Evolutionary conservation across 2,888 invertebrate genomes (phyloP), one percentile per base, ranked within the genome.

Genomic region (Petrophora chlorosata): DNA sequence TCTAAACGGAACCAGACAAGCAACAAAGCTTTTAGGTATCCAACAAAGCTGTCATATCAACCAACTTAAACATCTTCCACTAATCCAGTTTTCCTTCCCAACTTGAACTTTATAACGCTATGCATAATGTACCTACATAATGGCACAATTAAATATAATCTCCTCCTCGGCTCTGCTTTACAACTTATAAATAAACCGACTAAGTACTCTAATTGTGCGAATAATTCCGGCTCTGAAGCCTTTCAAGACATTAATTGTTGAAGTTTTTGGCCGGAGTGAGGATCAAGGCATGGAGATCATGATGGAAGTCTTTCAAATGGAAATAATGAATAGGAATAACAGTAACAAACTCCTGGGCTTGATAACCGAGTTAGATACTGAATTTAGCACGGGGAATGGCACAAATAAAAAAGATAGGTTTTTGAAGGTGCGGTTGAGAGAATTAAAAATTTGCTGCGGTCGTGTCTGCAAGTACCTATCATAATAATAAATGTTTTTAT

Each of bases 251-350:
- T 43, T 71, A 76, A 79, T 73, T 67, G 70, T 61, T 57, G 53
- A 75, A 80, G 74, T 78, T 79, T 70, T 67, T 67, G 66, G 59
- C 59, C 51, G 45, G 46, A 49, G 47, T 48, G 12, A 36, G 44
- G 49, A 43, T 39, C 40, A 45, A 13, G 40, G 23, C 56, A 40
- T 28, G 39, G 33, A 35, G 39, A 56, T 61, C 56, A 51, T 52
- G 54, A 44, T 41, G 44, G 41, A 48, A 45, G 39, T 17, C 39
- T 46, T 48, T 44, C 38, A 48, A 54, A 61, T 60, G 63, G 61
- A 70, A 68, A 70, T 70, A 67, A 72, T 67, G 65, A 63, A 72
- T 68, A 68, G 68, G 65, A 76, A 76, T 79, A 71, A 76, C 74
- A 67, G 73, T 79, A 73, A 70, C 68, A 65, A 79, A 80, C 74